Evolutionary conservation across 1,140 invertebrate species (phyloP).

Genomic region (Drosophila lowei): DNA sequence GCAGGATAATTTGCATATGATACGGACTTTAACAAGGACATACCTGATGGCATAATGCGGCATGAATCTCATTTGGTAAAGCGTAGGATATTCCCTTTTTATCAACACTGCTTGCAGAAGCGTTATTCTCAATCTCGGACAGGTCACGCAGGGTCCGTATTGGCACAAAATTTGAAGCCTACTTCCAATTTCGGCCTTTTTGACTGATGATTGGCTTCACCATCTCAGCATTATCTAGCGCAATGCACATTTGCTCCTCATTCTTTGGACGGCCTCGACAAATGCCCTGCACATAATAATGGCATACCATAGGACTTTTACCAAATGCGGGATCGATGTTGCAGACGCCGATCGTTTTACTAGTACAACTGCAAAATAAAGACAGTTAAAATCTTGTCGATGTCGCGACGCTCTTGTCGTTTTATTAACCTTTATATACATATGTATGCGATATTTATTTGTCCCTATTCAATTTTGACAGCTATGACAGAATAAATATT

Average conservation of each 20-base stretch:
- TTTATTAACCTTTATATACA: no score
- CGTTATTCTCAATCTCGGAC: conserved; percentile 1
- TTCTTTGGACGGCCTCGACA: conserved; percentile 81
- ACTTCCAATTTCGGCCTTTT: conserved; percentile 65
- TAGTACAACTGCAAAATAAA: conserved; percentile 51
- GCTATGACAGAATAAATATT: no score
- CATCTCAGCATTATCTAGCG: conserved; percentile 2
- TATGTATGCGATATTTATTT: no score
- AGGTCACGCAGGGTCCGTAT: no score
- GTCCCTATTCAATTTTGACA: no score
- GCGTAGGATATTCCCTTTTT: conserved; percentile 9
- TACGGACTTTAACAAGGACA: conserved; percentile 89
- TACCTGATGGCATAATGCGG: conserved; percentile 83
- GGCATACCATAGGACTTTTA: conserved; percentile 70
- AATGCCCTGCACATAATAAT: conserved; percentile 83
- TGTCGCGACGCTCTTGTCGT: conserved; percentile 46
- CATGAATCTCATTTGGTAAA: conserved; percentile 68
- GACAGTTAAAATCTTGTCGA: conserved; percentile 53
- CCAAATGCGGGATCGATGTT: conserved; percentile 54
- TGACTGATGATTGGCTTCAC: background rate
- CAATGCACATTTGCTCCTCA: conserved; percentile 30
- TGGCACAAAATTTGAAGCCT: conserved; percentile 78
- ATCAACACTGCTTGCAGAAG: conserved; percentile 20
- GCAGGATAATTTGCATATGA: conserved; percentile 91
- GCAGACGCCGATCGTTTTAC: conserved; percentile 71